Percentiles rank a stretch among this genome's conserved stretches.
phyloP scores from a whole-genome alignment of 2,113 vertebrate genomes.

The Morone chrysops region DNA sequence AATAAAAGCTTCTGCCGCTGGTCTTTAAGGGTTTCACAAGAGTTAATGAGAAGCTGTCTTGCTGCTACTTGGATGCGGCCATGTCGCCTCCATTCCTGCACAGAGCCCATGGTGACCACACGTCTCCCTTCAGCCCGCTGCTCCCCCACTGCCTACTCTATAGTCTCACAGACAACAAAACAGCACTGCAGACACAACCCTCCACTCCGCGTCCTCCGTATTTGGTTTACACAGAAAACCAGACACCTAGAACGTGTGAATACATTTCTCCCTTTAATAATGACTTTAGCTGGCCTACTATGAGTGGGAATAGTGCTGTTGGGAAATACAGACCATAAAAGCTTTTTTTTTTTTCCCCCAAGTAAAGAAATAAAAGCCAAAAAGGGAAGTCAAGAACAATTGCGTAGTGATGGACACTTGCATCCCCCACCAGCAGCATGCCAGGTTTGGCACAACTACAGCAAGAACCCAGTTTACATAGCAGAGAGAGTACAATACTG shows the following conservation, averaged over 20 bases:
- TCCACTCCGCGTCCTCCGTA: constrained; percentile 16
- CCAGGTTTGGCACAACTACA: constrained; percentile 67
- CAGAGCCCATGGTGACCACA: constrained; percentile 79
- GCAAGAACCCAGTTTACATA: constrained; percentile 61
- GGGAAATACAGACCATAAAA: constrained; percentile 9
- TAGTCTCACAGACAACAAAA: constrained; percentile 62
- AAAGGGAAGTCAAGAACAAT: constrained; percentile 65
- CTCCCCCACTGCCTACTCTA: constrained; percentile 54
- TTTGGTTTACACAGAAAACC: constrained; percentile 38
- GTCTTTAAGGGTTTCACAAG: constrained; percentile 26
- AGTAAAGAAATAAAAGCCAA: constrained; percentile 42
- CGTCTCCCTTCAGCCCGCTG: constrained; percentile 43
- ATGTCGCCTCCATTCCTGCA: constrained; percentile 73
- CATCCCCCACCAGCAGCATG: constrained; percentile 53
- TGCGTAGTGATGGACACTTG: constrained; percentile 65
- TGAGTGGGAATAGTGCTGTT: neutral
- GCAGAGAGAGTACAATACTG: constrained; percentile 66
- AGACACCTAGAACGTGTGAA: neutral
- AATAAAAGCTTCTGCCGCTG: constrained; percentile 25
- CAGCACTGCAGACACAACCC: constrained; percentile 49
- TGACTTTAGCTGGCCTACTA: neutral
- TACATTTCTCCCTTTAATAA: neutral
- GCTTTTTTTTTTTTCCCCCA: constrained; percentile 26
- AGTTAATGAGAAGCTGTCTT: constrained; percentile 59
- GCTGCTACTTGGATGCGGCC: constrained; percentile 52